Conservation (phyloP, 2,888 invertebrate genomes). For the Eulithis testata region DNA sequence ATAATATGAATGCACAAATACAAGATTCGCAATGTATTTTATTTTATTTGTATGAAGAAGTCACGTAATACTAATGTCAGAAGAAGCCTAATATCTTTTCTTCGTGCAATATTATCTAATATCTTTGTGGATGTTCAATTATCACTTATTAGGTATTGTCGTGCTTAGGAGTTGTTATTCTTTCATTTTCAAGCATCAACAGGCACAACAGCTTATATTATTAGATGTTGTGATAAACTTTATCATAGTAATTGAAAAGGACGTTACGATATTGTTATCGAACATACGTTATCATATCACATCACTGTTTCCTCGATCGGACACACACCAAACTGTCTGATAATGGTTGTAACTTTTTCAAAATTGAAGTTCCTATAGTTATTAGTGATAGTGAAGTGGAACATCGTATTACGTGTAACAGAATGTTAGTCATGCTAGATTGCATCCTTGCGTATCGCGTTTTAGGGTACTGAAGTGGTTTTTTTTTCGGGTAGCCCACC, state of each 20-base stretch:
- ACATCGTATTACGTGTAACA: background rate
- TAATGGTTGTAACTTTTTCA: conserved; percentile 44
- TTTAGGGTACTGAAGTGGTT: too few species aligned
- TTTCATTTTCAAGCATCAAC: conserved; percentile 11
- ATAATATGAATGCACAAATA: conserved; percentile 5
- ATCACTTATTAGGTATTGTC: background rate
- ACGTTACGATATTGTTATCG: conserved; percentile 50
- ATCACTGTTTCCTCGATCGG: conserved; percentile 44
- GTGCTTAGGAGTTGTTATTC: conserved; percentile 3
- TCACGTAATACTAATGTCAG: background rate
- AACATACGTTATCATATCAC: conserved; percentile 43
- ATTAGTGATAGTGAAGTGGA: conserved; percentile 28
- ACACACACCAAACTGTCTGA: conserved; percentile 48
- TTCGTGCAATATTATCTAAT: background rate
- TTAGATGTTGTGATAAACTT: conserved; percentile 37
- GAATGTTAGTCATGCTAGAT: too few species aligned
- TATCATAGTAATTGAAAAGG: conserved; percentile 52
- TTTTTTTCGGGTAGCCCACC: too few species aligned
- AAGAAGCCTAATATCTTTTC: background rate
- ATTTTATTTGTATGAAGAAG: background rate
- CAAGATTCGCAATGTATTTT: background rate
- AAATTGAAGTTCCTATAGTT: conserved; percentile 44
- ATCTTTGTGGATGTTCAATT: conserved; percentile 8
- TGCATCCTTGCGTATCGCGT: too few species aligned
- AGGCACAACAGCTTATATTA: conserved; percentile 4